Conservation (phyloP, 2,888 invertebrate genomes). For the Aporophyla nigra region DNA sequence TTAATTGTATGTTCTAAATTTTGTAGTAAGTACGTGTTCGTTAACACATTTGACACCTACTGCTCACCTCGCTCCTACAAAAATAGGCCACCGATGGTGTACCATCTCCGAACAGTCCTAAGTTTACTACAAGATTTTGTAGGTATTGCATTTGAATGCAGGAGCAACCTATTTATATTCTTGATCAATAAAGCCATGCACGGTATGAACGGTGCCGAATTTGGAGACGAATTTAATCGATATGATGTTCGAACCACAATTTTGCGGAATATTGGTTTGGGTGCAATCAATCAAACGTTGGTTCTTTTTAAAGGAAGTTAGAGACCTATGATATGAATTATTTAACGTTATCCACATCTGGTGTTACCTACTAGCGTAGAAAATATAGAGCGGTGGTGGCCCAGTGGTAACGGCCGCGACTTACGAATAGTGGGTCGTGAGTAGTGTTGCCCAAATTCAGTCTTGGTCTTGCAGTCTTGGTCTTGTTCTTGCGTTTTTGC, state of each 20-base stretch:
- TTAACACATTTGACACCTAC: neutral
- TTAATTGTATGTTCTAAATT: neutral
- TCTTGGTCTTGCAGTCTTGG: too few relatives aligned
- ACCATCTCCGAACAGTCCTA: neutral
- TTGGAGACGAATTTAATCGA: neutral
- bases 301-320: too few relatives aligned
- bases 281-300: conserved; percentile 3
- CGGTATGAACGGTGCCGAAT: neutral
- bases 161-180: neutral
- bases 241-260: neutral
- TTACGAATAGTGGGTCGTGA: too few relatives aligned
- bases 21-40: neutral
- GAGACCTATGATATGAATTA: neutral
- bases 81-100: neutral
- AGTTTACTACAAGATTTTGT: neutral
- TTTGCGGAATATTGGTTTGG: neutral
- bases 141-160: neutral
- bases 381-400: too few relatives aligned
- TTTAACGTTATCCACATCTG: neutral
- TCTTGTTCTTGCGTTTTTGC: too few relatives aligned
- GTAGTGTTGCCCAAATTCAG: too few relatives aligned
- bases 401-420: too few relatives aligned
- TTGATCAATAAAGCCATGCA: neutral
- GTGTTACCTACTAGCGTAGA: neutral
- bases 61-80: too few relatives aligned